Conservation (phyloP, 2,888 invertebrate genomes). For the Aethes cnicana region DNA sequence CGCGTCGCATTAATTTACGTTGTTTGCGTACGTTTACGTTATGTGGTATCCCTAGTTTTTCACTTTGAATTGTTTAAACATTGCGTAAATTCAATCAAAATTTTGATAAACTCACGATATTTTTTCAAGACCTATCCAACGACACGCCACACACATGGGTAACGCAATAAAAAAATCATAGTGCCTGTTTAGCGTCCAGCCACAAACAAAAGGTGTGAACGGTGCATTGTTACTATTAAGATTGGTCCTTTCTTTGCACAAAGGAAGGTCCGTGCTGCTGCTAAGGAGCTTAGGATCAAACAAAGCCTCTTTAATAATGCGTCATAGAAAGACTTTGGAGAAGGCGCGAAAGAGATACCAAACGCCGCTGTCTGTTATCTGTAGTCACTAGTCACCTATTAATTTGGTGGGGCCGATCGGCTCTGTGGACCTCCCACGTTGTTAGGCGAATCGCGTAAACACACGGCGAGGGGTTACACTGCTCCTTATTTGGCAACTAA, state of each 20-base stretch:
- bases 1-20: neutral
- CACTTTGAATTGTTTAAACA: too few species aligned
- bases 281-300: constrained; percentile 24
- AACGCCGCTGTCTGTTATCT: constrained; percentile 50
- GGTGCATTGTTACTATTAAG: constrained; percentile 9
- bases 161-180: too few species aligned
- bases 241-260: constrained; percentile 3
- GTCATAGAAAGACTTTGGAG: constrained; percentile 40
- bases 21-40: too few species aligned
- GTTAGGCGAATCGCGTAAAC: constrained; percentile 34
- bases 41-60: too few species aligned
- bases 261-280: constrained; percentile 26
- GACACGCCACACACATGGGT: too few species aligned
- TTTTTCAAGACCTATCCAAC: too few species aligned
- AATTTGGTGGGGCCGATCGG: constrained; percentile 52
- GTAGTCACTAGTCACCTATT: constrained; percentile 63
- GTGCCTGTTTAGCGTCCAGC: too few species aligned
- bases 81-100: too few species aligned
- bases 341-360: too few species aligned
- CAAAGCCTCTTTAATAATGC: constrained; percentile 34
- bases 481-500: constrained; percentile 57
- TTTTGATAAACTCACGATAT: too few species aligned
- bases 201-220: too few species aligned
- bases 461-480: constrained; percentile 49
- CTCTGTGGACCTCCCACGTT: constrained; percentile 69